Percentiles rank a stretch among this genome's conserved stretches.
Conservation (phyloP, 2,888 invertebrate species). For the Sphaerophoria rueppellii region DNA sequence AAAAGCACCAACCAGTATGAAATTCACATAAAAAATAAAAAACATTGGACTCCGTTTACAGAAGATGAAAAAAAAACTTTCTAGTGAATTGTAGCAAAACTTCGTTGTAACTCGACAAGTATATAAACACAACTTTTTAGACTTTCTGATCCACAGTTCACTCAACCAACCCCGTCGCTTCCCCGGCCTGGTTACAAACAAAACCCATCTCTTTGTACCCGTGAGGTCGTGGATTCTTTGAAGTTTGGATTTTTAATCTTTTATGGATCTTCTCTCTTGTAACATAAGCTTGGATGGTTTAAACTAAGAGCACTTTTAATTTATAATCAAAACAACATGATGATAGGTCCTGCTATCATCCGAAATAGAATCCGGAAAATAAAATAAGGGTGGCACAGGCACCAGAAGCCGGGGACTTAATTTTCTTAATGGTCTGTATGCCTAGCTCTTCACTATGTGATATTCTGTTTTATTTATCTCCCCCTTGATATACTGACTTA, state of each 20-base stretch:
- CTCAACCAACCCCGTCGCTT: constrained; percentile 17
- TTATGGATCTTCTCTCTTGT: constrained; percentile 57
- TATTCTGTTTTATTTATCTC: constrained; percentile 17
- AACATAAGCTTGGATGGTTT: constrained; percentile 24
- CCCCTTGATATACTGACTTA: not conserved
- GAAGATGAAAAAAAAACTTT: constrained; percentile 39
- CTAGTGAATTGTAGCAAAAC: constrained; percentile 66
- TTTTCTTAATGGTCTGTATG: constrained; percentile 70
- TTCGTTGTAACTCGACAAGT: constrained; percentile 47
- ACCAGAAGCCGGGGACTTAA: constrained; percentile 40
- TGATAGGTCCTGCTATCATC: constrained; percentile 3
- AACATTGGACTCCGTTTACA: constrained; percentile 4
- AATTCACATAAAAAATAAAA: constrained; percentile 29
- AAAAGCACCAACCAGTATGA: constrained; percentile 37
- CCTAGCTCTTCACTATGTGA: constrained; percentile 54
- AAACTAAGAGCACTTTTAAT: constrained; percentile 69
- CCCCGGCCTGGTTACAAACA: not conserved
- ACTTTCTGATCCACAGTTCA: constrained; percentile 56
- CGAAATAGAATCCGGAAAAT: constrained; percentile 28
- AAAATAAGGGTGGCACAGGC: constrained; percentile 26
- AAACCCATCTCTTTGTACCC: not conserved
- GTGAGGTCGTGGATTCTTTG: constrained; percentile 54
- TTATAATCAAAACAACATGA: constrained; percentile 65
- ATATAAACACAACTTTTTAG: constrained; percentile 60
- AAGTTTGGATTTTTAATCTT: constrained; percentile 71